Evolutionary conservation across 2,888 invertebrate species (phyloP).

Genomic region (Microplitis manilae): DNA sequence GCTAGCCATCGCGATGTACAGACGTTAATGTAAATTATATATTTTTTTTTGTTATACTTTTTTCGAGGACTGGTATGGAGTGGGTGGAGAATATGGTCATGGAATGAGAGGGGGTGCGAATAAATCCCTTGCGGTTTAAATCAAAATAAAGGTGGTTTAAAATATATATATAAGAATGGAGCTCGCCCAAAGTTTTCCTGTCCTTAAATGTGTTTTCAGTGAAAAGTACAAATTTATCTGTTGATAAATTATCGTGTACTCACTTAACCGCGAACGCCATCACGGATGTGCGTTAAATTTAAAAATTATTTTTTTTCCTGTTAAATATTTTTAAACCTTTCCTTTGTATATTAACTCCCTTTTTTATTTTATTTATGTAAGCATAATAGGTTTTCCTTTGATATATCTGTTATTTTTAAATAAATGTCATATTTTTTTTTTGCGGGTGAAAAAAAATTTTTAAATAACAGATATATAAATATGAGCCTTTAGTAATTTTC

Average conservation of each 20-base stretch:
- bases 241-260: conserved; percentile 1
- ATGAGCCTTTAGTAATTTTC: conserved; percentile 67
- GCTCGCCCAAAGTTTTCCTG: conserved; percentile 25
- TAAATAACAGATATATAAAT: conserved; percentile 63
- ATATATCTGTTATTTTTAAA: conserved; percentile 61
- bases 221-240: conserved; percentile 7
- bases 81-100: conserved; percentile 21
- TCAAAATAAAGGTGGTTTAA: conserved; percentile 11
- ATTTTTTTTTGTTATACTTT: background rate
- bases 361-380: conserved; percentile 62
- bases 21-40: background rate
- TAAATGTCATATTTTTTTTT: conserved; percentile 39
- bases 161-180: conserved; percentile 26
- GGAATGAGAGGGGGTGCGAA: conserved; percentile 12
- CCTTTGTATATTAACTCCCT: conserved; percentile 49
- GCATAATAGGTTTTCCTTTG: conserved; percentile 66
- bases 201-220: background rate
- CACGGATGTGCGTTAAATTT: background rate
- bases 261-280: background rate
- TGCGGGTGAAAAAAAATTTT: conserved; percentile 27
- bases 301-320: background rate
- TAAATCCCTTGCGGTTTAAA: no score
- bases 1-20: conserved; percentile 32
- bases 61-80: background rate
- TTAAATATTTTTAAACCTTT: conserved; percentile 27